Evolutionary conservation across 92 coral and sea anemone species (phyloP), one percentile per base, ranked within the genome.

Genomic region (Desmophyllum pertusum): DNA sequence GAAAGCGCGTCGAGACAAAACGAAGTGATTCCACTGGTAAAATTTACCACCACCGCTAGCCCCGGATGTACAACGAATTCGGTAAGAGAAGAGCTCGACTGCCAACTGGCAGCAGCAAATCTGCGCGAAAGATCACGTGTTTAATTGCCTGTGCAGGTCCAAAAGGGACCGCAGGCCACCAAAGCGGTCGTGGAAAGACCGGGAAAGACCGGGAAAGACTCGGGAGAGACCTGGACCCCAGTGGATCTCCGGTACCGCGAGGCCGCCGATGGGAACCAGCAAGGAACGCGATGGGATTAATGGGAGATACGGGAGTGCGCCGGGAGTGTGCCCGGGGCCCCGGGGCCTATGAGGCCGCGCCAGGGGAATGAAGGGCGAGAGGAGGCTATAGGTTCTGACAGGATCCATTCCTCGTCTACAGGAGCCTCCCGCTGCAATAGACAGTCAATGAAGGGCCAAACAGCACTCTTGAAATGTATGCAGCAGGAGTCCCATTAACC

Each of bases 151-250:
- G 67, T 19, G 79, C 71, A 76, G 89, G n/a, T n/a, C n/a, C n/a
- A n/a, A n/a, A n/a, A n/a, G n/a, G n/a, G n/a, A n/a, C n/a, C n/a
- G n/a, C n/a, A n/a, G n/a, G n/a, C n/a, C n/a, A n/a, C n/a, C n/a
- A n/a, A n/a, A n/a, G n/a, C n/a, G n/a, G n/a, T n/a, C n/a, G n/a
- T 36, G 93, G 90, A n/a, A 40, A 50, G 83, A 48, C 78, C n/a
- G 9, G n/a, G n/a, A n/a, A n/a, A n/a, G n/a, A n/a, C n/a, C n/a
- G n/a, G n/a, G n/a, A n/a, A n/a, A n/a, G n/a, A n/a, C n/a, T n/a
- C 86, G n/a, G 92, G 92, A 21, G 35, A 89, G 80, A 81, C 75
- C 85, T 45, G 92, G 92, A 3, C 89, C 92, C 36, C 53, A 25
- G 57, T n/a, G 93, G 93, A 43, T 59, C 74, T 15, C 63, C 41